phyloP scores from a whole-genome alignment of 2,797 vertebrate genomes.

The Ceryle rudis region DNA sequence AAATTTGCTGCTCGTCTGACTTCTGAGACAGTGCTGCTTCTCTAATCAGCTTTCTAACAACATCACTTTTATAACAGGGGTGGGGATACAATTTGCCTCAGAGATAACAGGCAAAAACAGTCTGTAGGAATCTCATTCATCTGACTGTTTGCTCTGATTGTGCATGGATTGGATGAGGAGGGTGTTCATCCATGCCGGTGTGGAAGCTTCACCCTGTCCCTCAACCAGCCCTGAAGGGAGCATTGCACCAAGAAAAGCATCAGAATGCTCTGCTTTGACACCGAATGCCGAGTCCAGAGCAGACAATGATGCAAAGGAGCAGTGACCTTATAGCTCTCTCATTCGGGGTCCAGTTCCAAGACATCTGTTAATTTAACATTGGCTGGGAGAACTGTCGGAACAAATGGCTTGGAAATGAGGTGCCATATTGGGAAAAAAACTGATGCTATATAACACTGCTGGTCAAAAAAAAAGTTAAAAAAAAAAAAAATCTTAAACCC shows the following conservation, averaged over 20 bases:
- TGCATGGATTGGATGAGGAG: not conserved
- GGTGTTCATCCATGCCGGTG: rapidly evolving
- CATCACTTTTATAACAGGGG: not conserved
- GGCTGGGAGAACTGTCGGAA: not conserved
- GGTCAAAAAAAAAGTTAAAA: not conserved
- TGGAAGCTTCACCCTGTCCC: not conserved
- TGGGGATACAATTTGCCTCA: not conserved
- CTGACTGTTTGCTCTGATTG: not conserved
- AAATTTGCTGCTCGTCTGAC: not conserved
- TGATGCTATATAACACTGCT: not conserved
- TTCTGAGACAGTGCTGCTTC: not conserved
- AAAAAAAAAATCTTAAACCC: not conserved
- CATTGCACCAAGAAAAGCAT: not conserved
- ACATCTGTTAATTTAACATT: conserved; percentile 32
- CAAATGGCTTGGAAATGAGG: conserved; percentile 15
- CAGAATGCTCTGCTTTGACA: not conserved
- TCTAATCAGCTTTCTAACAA: not conserved
- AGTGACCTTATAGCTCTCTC: not conserved
- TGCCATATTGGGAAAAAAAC: not conserved
- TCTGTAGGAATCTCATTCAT: not conserved
- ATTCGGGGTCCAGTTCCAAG: not conserved
- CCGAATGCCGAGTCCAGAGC: not conserved
- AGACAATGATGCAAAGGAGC: not conserved
- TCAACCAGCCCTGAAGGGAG: not conserved
- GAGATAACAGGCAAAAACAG: not conserved